A percentile compares a stretch with the other conserved stretches of the same genome.
Evolutionary conservation across 2,113 vertebrate species (phyloP).

Genomic region (Hemibagrus wyckioides): DNA sequence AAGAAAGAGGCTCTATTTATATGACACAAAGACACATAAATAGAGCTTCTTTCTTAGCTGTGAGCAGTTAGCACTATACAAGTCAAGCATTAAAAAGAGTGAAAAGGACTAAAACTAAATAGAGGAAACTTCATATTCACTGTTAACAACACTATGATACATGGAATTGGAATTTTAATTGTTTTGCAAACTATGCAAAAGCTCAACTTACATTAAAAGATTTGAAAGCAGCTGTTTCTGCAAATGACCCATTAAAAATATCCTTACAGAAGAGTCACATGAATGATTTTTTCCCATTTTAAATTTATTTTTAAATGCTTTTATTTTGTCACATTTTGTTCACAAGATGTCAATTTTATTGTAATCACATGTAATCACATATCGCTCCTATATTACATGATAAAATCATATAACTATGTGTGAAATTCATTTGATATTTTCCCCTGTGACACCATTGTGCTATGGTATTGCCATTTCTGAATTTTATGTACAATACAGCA

Average conservation of each 20-base stretch:
- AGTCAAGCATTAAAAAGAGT: background rate
- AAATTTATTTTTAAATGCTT: background rate
- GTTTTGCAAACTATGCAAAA: background rate
- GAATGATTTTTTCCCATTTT: background rate
- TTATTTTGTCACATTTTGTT: background rate
- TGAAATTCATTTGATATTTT: background rate
- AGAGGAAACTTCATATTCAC: background rate
- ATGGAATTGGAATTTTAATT: background rate
- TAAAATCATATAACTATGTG: background rate
- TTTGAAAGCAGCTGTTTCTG: background rate
- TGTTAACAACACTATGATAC: conserved; percentile 1
- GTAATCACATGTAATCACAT: background rate
- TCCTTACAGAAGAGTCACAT: background rate
- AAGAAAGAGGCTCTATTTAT: background rate
- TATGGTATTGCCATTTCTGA: background rate
- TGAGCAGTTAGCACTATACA: background rate
- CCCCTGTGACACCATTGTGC: background rate
- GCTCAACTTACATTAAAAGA: background rate
- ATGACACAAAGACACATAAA: background rate
- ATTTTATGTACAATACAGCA: background rate
- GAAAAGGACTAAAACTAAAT: background rate
- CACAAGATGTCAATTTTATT: background rate
- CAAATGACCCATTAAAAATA: background rate
- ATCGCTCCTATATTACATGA: background rate
- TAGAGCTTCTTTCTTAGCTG: background rate